These are phyloP conservation scores for Falcunculus frontatus DNA, from an alignment of 2,113 vertebrate species.

Conservation along the genomic window DNA sequence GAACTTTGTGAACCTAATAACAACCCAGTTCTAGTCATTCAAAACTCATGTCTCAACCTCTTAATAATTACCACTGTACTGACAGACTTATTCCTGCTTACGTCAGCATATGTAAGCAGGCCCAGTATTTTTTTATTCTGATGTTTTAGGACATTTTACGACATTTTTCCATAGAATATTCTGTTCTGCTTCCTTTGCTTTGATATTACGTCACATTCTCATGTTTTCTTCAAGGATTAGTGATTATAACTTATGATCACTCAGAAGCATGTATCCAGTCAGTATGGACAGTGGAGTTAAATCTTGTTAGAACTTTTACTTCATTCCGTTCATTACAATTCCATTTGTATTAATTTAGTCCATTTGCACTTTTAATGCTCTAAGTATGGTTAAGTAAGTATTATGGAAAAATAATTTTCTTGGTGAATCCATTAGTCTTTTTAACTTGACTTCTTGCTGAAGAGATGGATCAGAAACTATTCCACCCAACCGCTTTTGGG, in stretches of 20 bases:
- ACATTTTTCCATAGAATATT: neutral
- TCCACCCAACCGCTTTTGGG: fast-evolving
- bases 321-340: neutral
- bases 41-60: neutral
- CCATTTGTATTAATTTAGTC: neutral
- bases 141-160: neutral
- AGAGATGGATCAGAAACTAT: neutral
- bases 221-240: neutral
- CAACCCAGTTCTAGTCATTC: neutral
- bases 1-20: neutral
- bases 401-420: neutral
- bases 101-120: neutral
- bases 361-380: neutral
- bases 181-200: constrained; percentile 32
- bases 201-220: neutral
- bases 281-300: neutral
- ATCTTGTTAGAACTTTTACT: neutral
- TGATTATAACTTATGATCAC: neutral
- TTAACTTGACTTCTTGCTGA: neutral
- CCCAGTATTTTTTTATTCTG: neutral
- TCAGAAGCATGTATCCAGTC: neutral
- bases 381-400: neutral
- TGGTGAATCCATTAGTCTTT: neutral
- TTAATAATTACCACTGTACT: neutral
- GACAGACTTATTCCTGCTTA: neutral